Base-by-base conservation (phyloP, 2,888 invertebrate genomes). In the Aporophyla nigra region DNA sequence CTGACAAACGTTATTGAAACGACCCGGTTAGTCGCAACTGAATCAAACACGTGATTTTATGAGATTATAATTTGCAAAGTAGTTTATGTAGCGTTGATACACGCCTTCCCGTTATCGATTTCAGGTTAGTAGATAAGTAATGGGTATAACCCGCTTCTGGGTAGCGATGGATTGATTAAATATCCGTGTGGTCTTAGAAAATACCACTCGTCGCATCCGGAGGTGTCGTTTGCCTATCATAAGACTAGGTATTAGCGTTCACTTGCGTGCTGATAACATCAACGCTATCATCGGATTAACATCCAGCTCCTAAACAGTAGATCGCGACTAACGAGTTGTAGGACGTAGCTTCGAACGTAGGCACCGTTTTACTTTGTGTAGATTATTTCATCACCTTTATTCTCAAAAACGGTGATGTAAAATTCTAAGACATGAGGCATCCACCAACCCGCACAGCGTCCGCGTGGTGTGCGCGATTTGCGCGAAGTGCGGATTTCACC, bases 1-100 rank as follows among this genome's bases (percentile, higher is more conserved):
- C 84, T 89, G 89, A 88, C 87, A 87, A 79, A 89, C 86, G 88
- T 89, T 91, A 90, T 90, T 90, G 88, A 90, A 89, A 89, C 87
- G 90, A 88, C 90, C 89, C 84, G 89, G 89, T 88, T 89, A 86
- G 92, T 91, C 91, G 92, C 92, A 92, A 92, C 91, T 91, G 87
- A 90, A 90, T 88, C 87, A 85, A 81, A 87, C 90, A 92, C 92
- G 92, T 92, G 92, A 90, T 88, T 86, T 87, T 84, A 88, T 77
- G 62, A 69, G 70, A 82, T 87, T 77, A 82, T 82, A 79, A 83
- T 80, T 87, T 85, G 74, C 80, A 70, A 87, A 89, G 82, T 82
- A 71, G 78, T 83, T 81, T 80, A 74, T 83, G 74, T 82, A 58
- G 77, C 56, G 74, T 40, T 46, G 63, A 51, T 68, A 63, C 46